A percentile compares a stretch with the other conserved stretches of the same genome.
Evolutionary conservation across 2,888 invertebrate genomes (phyloP).

Genomic region (Anticlea derivata): DNA sequence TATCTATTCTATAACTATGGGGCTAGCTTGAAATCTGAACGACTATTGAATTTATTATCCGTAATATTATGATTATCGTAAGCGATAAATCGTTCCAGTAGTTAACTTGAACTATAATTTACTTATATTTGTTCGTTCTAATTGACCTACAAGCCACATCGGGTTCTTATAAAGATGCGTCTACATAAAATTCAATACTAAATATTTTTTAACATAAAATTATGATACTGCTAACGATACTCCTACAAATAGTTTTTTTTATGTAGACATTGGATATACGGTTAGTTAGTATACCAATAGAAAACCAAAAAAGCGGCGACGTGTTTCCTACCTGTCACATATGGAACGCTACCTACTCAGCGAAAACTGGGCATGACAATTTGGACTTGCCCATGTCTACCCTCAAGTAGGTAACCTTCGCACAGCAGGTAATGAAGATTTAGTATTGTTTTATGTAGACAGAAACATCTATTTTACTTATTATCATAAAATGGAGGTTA

Average conservation of each 20-base stretch:
- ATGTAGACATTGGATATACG: no score
- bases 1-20: no score
- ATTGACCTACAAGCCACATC: slow-evolving; percentile 78
- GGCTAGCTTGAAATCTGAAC: neutral
- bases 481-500: slow-evolving; percentile 62
- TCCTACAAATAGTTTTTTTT: no score
- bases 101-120: slow-evolving; percentile 20
- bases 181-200: slow-evolving; percentile 35
- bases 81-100: slow-evolving; percentile 28
- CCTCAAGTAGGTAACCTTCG: no score
- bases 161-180: slow-evolving; percentile 43
- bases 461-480: slow-evolving; percentile 27
- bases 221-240: no score
- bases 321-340: no score
- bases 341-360: no score
- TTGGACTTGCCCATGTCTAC: no score
- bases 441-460: slow-evolving; percentile 17
- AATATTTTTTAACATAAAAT: neutral
- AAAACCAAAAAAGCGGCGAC: no score
- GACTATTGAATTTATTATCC: neutral
- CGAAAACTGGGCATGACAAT: no score
- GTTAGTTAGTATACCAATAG: no score
- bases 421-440: neutral
- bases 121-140: slow-evolving; percentile 45
- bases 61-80: slow-evolving; percentile 6